A percentile compares a stretch with the other conserved stretches of the same genome.
Evolutionary conservation across 2,113 vertebrate genomes (phyloP).

Genomic region (Galemys pyrenaicus): DNA sequence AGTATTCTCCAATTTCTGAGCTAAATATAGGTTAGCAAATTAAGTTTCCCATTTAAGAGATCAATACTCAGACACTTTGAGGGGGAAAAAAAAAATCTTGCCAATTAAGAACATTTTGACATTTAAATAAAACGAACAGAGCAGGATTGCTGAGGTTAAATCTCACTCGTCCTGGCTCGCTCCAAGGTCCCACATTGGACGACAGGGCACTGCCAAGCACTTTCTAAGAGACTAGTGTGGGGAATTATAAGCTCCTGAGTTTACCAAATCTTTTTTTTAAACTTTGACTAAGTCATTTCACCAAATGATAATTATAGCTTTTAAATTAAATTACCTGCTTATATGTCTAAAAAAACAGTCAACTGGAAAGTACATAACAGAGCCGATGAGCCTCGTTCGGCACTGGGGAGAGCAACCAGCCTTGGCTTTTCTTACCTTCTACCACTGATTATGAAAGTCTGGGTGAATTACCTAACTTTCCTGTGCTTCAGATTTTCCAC

Average conservation of each 20-base stretch:
- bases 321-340: constrained; percentile 65
- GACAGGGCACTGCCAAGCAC: constrained; percentile 3
- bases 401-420: constrained; percentile 3
- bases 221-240: constrained; percentile 11
- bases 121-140: constrained; percentile 34
- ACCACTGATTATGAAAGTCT: constrained; percentile 52
- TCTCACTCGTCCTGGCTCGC: background rate
- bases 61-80: background rate
- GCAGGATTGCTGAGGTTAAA: constrained; percentile 16
- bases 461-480: constrained; percentile 69
- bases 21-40: constrained; percentile 46
- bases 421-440: constrained; percentile 59
- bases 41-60: constrained; percentile 37
- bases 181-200: background rate
- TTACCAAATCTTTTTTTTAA: constrained; percentile 9
- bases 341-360: constrained; percentile 43
- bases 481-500: constrained; percentile 70
- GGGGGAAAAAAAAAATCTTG: background rate
- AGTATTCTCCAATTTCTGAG: background rate
- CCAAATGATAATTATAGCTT: constrained; percentile 65
- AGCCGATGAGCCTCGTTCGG: background rate
- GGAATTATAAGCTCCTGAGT: constrained; percentile 33
- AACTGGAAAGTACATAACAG: constrained; percentile 55
- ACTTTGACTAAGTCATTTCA: constrained; percentile 56
- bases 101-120: background rate